Evolutionary conservation across 2,797 vertebrate genomes (phyloP), one percentile per base, ranked within the genome.

Genomic region (Xerus rutilus): DNA sequence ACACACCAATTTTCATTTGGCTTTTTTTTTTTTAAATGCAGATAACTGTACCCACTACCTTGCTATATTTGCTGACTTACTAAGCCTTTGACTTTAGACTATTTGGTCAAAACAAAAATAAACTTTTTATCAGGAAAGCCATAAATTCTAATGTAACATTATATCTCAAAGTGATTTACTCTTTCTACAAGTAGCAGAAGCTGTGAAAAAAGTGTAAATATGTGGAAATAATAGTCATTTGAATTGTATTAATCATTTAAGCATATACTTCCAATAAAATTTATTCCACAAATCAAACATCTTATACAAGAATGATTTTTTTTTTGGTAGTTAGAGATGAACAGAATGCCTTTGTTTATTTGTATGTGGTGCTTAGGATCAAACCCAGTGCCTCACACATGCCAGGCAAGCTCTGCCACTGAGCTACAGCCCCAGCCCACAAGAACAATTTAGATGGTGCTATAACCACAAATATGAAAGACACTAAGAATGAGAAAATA

Each of bases 21-120:
- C 18, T 17, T 67, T 95, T 77, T 79, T 86, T 3, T 39, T 39
- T 39, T 39, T 39, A 39, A 39, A 39, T 3, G 49, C 39, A 43
- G 47, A 39, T 82, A 93, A 96, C 0, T 86, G 0, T 59, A 70
- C 5, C 54, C 32, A 82, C 18, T 89, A 17, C 11, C 83, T 8
- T 62, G n/a, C 21, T 95, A 4, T 5, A 62, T 78, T 62, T 91
- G 21, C 18, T 69, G 25, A 86, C 18, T 69, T 79, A 43, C n/a
- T 72, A 39, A 35, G 7, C 70, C 43, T 88, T 70, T 87, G 72
- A 93, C 62, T 79, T 67, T 73, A 85, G 69, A 39, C 39, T 79
- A 84, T 35, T 86, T 74, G 23, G 23, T 86, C 65, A 77, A 74
- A 89, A 86, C 15, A 83, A 86, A 96, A 94, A 92, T 69, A 83